Conservation (phyloP, 2,113 vertebrate species). For the Peromyscus polionotus region DNA sequence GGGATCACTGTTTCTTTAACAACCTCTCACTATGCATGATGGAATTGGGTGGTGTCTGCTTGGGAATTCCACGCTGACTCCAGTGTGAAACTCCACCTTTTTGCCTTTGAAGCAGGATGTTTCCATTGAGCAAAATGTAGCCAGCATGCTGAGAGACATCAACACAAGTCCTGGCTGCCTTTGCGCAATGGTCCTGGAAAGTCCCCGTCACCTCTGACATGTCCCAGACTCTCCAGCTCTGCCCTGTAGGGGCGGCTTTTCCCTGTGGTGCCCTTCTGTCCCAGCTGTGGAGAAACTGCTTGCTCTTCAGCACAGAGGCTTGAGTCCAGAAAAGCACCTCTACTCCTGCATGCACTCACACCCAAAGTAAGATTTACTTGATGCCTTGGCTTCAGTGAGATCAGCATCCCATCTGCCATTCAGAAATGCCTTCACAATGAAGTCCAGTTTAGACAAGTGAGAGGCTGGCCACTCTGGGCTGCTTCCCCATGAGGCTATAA, state of each 20-base stretch:
- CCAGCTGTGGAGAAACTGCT: neutral
- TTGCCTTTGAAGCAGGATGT: constrained; percentile 51
- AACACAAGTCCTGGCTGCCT: neutral
- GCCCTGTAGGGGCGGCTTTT: neutral
- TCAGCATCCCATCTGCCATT: neutral
- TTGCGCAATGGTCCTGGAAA: neutral
- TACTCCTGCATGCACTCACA: fast-evolving
- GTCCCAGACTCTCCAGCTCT: neutral
- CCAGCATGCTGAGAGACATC: neutral
- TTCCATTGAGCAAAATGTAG: constrained; percentile 50
- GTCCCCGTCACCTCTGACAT: neutral
- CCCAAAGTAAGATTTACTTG: neutral
- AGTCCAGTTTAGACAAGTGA: neutral
- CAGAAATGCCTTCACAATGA: neutral
- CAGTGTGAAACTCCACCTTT: constrained; percentile 48
- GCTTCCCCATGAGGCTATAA: no score
- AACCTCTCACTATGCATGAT: neutral
- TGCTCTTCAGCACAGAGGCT: neutral
- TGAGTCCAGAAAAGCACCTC: neutral
- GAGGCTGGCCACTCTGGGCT: no score
- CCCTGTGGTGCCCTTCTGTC: neutral
- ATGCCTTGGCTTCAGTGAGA: neutral
- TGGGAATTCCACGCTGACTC: constrained; percentile 47
- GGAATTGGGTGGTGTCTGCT: neutral
- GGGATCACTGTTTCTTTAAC: constrained; percentile 59